A percentile compares a stretch with the other conserved stretches of the same genome.
These are phyloP conservation scores for Lethenteron camtschaticum DNA, from an alignment of 2,113 vertebrate genomes.

Conservation along the genomic window DNA sequence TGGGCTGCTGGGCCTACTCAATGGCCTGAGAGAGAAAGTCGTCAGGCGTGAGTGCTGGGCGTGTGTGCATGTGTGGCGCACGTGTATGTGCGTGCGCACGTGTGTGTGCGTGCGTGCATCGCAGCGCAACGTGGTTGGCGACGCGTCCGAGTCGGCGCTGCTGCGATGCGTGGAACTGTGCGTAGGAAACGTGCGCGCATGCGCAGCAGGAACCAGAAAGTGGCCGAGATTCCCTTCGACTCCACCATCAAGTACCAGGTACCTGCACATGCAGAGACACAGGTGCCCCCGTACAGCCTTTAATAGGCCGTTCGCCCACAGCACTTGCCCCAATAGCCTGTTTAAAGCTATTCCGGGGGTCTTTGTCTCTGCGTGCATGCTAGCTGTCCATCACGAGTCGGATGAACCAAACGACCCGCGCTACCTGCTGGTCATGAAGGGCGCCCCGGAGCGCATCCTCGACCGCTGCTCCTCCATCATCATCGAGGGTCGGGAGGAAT, in stretches of 20 bases:
- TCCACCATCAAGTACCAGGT: slow-evolving; percentile 43
- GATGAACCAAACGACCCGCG: slow-evolving; percentile 25
- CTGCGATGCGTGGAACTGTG: slow-evolving; percentile 42
- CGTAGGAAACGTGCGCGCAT: slow-evolving; percentile 36
- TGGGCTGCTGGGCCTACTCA: too few species aligned
- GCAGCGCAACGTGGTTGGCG: slow-evolving; percentile 35
- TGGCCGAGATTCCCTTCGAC: slow-evolving; percentile 47
- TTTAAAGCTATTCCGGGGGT: neutral
- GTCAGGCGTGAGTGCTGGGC: too few species aligned
- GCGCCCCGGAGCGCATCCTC: slow-evolving; percentile 37
- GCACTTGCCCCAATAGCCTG: neutral
- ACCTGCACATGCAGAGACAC: accelerated
- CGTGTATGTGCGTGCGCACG: neutral
- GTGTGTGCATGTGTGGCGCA: too few species aligned
- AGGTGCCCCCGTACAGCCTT: neutral
- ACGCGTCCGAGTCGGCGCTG: slow-evolving; percentile 39
- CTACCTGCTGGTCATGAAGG: slow-evolving; percentile 47
- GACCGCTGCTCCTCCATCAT: slow-evolving; percentile 40
- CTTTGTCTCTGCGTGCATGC: neutral
- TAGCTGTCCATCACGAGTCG: slow-evolving; percentile 41
- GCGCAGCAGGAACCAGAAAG: slow-evolving; percentile 31
- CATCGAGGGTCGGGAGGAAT: slow-evolving; percentile 33
- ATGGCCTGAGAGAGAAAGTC: too few species aligned
- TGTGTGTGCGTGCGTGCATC: neutral
- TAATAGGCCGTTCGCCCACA: neutral